Evolutionary conservation across 2,888 invertebrate genomes (phyloP).

Genomic region (Phaedon cochleariae): DNA sequence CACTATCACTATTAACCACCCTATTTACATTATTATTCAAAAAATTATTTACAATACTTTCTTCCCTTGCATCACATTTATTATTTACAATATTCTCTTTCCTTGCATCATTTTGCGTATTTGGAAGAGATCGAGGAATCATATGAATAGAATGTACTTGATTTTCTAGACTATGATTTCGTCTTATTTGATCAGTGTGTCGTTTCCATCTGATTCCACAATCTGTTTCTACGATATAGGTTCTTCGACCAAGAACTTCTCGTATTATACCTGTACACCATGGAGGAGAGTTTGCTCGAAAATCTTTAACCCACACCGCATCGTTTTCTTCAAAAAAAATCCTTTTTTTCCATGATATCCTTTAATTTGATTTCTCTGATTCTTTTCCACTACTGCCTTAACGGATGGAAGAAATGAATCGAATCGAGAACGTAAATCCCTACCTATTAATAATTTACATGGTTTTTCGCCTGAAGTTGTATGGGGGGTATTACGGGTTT

Average conservation of each 20-base stretch:
- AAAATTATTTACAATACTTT: no score
- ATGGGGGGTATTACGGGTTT: constrained; percentile 14
- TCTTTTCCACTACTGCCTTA: neutral
- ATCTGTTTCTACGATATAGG: neutral
- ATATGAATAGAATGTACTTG: neutral
- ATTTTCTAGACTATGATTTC: neutral
- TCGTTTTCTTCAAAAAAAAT: no score
- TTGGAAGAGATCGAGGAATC: neutral
- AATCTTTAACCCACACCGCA: no score
- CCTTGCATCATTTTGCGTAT: neutral
- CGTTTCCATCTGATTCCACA: constrained; percentile 7
- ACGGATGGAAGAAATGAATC: neutral
- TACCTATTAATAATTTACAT: no score
- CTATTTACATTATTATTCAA: no score
- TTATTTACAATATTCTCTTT: no score
- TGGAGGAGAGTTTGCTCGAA: no score
- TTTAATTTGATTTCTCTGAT: neutral
- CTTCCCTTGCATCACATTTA: no score
- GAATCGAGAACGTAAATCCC: constrained; percentile 10
- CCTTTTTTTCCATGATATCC: neutral
- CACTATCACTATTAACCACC: neutral
- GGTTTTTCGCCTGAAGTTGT: neutral
- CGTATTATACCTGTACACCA: neutral
- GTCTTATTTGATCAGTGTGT: neutral
- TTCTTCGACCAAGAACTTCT: neutral